Evolutionary conservation across 2,113 vertebrate genomes (phyloP).

Genomic region (Saguinus imperator): DNA sequence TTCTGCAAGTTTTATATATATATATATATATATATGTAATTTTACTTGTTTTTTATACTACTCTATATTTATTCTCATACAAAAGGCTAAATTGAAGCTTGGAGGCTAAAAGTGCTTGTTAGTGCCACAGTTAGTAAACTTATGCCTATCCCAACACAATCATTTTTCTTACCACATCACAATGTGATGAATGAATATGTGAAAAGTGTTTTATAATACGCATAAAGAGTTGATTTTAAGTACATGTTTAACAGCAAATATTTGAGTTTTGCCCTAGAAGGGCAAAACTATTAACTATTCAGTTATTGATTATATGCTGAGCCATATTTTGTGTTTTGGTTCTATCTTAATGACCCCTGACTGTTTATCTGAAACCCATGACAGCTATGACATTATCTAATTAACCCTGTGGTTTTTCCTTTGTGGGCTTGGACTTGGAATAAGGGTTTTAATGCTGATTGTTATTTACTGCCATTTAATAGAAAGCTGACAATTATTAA

Average conservation of each 20-base stretch:
- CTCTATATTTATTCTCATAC: neutral
- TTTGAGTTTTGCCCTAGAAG: slow-evolving; percentile 69
- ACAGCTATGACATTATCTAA: slow-evolving; percentile 56
- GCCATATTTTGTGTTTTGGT: slow-evolving; percentile 58
- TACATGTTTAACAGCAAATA: slow-evolving; percentile 66
- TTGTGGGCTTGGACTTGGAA: slow-evolving; percentile 35
- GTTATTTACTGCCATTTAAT: neutral
- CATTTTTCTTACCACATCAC: slow-evolving; percentile 12
- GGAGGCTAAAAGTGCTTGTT: neutral
- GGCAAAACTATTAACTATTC: slow-evolving; percentile 69
- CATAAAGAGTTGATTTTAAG: slow-evolving; percentile 51
- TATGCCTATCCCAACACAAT: neutral
- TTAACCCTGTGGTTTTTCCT: slow-evolving; percentile 51
- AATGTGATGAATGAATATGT: slow-evolving; percentile 43
- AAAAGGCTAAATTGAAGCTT: neutral
- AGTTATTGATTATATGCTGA: slow-evolving; percentile 58
- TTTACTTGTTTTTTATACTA: slow-evolving; percentile 13
- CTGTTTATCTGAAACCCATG: slow-evolving; percentile 57
- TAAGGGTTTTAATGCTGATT: slow-evolving; percentile 5
- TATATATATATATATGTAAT: neutral
- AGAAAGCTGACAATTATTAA: slow-evolving; percentile 52
- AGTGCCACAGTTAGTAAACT: neutral
- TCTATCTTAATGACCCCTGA: slow-evolving; percentile 56
- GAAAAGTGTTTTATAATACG: slow-evolving; percentile 62
- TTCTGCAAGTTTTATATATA: neutral